These are phyloP conservation scores for Xiphorhynchus erythropygius DNA, from an alignment of 2,797 vertebrate genomes.

Conservation along the genomic window DNA sequence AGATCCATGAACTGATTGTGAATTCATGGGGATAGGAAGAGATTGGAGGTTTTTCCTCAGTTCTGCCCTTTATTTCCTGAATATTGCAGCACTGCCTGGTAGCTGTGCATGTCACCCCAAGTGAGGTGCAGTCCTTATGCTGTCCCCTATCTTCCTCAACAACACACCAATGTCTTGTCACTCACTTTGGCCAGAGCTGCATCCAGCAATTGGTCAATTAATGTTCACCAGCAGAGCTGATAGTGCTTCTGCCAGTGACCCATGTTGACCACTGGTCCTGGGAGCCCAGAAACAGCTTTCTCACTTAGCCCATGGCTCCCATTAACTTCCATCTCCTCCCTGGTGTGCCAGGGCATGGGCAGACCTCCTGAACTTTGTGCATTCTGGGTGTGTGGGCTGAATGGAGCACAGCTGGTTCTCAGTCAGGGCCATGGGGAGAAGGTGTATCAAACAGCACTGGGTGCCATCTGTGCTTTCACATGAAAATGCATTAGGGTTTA, in stretches of 20 bases:
- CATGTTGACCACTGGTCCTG: not conserved
- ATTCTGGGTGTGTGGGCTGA: not conserved
- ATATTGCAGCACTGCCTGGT: not conserved
- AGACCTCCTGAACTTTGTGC: not conserved
- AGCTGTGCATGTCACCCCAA: not conserved
- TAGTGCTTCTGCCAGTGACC: not conserved
- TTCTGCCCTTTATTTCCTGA: not conserved
- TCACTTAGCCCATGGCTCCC: not conserved
- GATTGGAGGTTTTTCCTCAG: not conserved
- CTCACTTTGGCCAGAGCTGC: not conserved
- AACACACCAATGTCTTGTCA: fast-evolving
- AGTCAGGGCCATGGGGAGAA: not conserved
- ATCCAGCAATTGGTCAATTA: not conserved
- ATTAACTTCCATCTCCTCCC: not conserved
- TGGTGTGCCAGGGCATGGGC: fast-evolving
- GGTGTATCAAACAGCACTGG: not conserved
- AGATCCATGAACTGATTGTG: not conserved
- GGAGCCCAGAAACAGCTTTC: not conserved
- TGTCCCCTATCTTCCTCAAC: not conserved
- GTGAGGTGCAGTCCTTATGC: not conserved
- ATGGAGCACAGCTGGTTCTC: not conserved
- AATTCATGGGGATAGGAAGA: not conserved
- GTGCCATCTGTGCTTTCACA: slow-evolving; percentile 20
- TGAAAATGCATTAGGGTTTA: not conserved
- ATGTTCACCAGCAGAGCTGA: not conserved